Conservation (phyloP, 2,888 invertebrate genomes). For the Aromia moschata region DNA sequence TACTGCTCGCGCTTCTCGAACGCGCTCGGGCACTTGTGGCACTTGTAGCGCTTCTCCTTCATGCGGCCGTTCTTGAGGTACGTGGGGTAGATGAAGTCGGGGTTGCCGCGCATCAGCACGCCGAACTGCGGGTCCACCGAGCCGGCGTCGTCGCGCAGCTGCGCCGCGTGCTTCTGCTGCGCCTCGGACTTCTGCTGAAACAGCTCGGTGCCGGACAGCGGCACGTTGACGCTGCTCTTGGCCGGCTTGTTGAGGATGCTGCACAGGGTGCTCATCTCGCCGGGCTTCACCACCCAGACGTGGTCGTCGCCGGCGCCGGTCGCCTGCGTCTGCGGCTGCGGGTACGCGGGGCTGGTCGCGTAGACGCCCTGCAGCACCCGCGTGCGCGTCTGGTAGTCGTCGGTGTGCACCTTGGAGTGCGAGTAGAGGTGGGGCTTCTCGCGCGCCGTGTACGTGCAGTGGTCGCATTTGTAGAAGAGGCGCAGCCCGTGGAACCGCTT, state of each 20-base stretch:
- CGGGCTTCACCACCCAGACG: constrained; percentile 64
- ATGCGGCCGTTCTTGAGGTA: constrained; percentile 77
- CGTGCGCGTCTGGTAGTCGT: constrained; percentile 81
- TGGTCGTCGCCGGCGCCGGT: constrained; percentile 60
- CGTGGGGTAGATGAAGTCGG: constrained; percentile 79
- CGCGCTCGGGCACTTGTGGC: constrained; percentile 86
- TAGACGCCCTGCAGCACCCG: constrained; percentile 74
- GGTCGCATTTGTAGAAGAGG: constrained; percentile 74
- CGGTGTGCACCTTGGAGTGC: constrained; percentile 77
- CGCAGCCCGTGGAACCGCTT: constrained; percentile 73
- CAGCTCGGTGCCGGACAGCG: constrained; percentile 73
- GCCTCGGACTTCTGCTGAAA: constrained; percentile 72
- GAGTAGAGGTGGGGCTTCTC: constrained; percentile 74
- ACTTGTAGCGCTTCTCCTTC: constrained; percentile 82
- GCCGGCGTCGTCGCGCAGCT: constrained; percentile 55
- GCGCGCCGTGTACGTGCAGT: constrained; percentile 80
- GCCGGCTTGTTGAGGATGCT: constrained; percentile 46
- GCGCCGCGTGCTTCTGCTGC: constrained; percentile 64
- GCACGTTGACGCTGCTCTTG: constrained; percentile 62
- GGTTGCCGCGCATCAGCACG: constrained; percentile 76
- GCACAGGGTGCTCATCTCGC: constrained; percentile 46
- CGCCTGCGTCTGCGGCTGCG: constrained; percentile 68
- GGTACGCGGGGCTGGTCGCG: constrained; percentile 71
- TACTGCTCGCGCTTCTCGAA: constrained; percentile 88
- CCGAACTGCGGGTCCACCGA: constrained; percentile 74